Evolutionary conservation across 1,140 invertebrate species (phyloP).

Genomic region (Bombus picipes): DNA sequence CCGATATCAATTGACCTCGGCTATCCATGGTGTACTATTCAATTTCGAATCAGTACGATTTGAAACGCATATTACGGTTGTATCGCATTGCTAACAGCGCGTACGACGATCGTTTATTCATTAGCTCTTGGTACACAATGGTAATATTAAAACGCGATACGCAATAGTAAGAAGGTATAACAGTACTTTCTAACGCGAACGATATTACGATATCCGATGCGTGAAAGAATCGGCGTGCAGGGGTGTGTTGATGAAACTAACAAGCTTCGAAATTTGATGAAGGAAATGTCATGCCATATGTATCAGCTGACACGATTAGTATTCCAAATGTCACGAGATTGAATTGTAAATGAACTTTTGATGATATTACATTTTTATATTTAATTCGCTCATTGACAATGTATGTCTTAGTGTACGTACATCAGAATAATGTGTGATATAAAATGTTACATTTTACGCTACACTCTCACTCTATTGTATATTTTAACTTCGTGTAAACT

Average conservation of each 20-base stretch:
- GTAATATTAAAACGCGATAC: slow-evolving; percentile 17
- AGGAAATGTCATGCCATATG: no score
- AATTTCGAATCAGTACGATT: slow-evolving; percentile 4
- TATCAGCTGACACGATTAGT: no score
- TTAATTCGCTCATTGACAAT: background rate
- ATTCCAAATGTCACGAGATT: background rate
- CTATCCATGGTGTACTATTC: background rate
- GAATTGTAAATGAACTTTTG: background rate
- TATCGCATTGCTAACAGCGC: background rate
- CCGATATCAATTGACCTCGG: background rate
- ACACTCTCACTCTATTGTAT: no score
- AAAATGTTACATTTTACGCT: no score
- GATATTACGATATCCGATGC: background rate
- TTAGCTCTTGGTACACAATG: slow-evolving; percentile 9
- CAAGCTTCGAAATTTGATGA: background rate
- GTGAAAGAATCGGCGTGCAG: background rate
- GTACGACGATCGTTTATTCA: slow-evolving; percentile 40
- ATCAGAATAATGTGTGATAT: no score
- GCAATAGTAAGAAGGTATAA: slow-evolving; percentile 25
- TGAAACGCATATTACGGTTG: slow-evolving; percentile 7
- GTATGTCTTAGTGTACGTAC: background rate
- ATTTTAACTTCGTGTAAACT: no score
- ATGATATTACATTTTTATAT: background rate
- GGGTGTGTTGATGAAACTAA: background rate
- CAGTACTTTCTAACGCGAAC: slow-evolving; percentile 32